Evolutionary conservation across 1,140 invertebrate species (phyloP).

Genomic region (Achroia grisella): DNA sequence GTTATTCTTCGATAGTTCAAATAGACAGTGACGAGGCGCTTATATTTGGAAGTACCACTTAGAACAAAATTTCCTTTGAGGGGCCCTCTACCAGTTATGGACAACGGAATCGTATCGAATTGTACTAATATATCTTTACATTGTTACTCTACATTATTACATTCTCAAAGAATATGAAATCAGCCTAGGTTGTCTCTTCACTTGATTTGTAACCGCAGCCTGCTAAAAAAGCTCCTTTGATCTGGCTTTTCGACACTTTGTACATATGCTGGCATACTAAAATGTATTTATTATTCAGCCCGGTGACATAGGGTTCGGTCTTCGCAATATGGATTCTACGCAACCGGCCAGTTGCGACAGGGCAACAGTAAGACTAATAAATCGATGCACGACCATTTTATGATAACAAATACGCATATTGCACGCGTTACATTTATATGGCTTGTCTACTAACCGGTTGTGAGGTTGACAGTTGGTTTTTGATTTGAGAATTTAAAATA

Average conservation of each 20-base stretch:
- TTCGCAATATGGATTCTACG: slow-evolving; percentile 53
- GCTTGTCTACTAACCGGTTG: slow-evolving; percentile 3
- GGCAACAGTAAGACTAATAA: slow-evolving; percentile 52
- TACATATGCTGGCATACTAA: background rate
- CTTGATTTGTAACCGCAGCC: background rate
- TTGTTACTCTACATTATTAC: too few relatives aligned
- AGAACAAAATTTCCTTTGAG: too few relatives aligned
- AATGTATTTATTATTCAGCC: slow-evolving; percentile 51
- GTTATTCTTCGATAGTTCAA: too few relatives aligned
- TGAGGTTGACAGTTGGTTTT: background rate
- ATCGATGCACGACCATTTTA: slow-evolving; percentile 20
- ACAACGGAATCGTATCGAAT: too few relatives aligned
- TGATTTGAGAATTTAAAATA: too few relatives aligned
- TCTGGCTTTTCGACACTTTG: background rate
- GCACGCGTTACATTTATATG: slow-evolving; percentile 15
- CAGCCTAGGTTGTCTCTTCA: too few relatives aligned
- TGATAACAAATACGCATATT: slow-evolving; percentile 22
- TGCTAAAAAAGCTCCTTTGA: background rate
- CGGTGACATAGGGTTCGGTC: slow-evolving; percentile 56
- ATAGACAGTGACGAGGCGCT: too few relatives aligned
- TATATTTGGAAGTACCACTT: too few relatives aligned
- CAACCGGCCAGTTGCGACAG: slow-evolving; percentile 50
- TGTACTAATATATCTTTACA: too few relatives aligned
- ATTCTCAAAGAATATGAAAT: too few relatives aligned
- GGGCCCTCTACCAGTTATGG: too few relatives aligned